Conservation (phyloP, 2,797 vertebrate species). For the Hydrocynus forskahlii region DNA sequence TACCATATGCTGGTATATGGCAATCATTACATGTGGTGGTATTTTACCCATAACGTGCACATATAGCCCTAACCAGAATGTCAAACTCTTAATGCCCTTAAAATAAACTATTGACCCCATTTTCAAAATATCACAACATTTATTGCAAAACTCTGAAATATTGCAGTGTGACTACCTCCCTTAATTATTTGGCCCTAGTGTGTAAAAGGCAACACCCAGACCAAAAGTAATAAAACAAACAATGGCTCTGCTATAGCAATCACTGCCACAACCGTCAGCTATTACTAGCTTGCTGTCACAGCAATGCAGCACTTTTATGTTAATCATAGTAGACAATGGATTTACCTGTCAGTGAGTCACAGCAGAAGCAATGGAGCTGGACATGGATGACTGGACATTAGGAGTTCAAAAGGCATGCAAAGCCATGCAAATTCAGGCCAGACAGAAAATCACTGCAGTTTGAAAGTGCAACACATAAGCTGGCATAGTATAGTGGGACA, state of each 20-base stretch:
- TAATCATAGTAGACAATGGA: constrained; percentile 32
- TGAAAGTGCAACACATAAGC: constrained; percentile 20
- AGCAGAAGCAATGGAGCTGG: constrained; percentile 31
- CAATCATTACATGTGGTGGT: too few relatives aligned
- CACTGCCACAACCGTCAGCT: background rate
- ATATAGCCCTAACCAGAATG: too few relatives aligned
- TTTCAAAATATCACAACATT: too few relatives aligned
- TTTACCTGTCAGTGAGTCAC: constrained; percentile 37
- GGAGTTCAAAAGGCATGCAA: constrained; percentile 42
- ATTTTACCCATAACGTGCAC: too few relatives aligned
- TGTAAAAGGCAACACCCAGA: background rate
- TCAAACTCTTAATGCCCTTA: too few relatives aligned
- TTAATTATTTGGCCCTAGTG: background rate
- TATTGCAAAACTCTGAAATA: too few relatives aligned
- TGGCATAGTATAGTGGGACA: constrained; percentile 29
- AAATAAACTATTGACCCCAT: too few relatives aligned
- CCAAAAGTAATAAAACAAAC: background rate
- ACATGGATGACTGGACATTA: constrained; percentile 5
- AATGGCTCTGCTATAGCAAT: background rate
- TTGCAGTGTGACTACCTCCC: background rate
- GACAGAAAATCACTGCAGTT: constrained; percentile 29
- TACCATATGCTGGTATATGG: too few relatives aligned
- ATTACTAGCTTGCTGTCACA: background rate
- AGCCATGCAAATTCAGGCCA: constrained; percentile 50
- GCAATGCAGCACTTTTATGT: constrained; percentile 30